These are phyloP conservation scores for Dascillus cervinus DNA, from an alignment of 2,888 invertebrate species.

Conservation along the genomic window DNA sequence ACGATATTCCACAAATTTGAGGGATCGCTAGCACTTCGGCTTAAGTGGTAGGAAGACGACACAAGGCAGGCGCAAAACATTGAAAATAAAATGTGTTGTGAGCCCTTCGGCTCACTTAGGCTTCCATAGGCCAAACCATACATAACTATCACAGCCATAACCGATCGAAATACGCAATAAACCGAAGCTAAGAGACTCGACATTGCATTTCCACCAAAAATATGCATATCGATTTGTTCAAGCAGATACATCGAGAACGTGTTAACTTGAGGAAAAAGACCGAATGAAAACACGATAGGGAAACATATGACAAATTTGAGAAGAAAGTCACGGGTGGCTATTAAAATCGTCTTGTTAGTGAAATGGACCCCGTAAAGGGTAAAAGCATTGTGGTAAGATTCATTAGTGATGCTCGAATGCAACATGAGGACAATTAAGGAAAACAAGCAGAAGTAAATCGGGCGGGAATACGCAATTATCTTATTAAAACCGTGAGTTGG, in stretches of 20 bases:
- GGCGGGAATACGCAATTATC: conserved; percentile 86
- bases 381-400: conserved; percentile 33
- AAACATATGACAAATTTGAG: conserved; percentile 79
- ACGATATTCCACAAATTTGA: conserved; percentile 81
- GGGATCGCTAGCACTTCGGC: conserved; percentile 88
- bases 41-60: conserved; percentile 84
- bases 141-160: conserved; percentile 69
- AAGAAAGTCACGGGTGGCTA: conserved; percentile 63
- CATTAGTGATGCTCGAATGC: conserved; percentile 29
- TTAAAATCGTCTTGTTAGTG: conserved; percentile 55
- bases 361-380: conserved; percentile 44
- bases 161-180: conserved; percentile 73
- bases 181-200: conserved; percentile 77
- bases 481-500: conserved; percentile 97
- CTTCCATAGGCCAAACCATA: conserved; percentile 86
- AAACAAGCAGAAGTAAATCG: conserved; percentile 87
- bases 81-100: conserved; percentile 89
- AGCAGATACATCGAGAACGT: conserved; percentile 94
- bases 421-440: conserved; percentile 43
- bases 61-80: conserved; percentile 88
- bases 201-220: conserved; percentile 84
- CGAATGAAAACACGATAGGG: conserved; percentile 90
- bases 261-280: conserved; percentile 94
- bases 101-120: conserved; percentile 71
- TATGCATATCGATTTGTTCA: conserved; percentile 89